phyloP scores from a whole-genome alignment of 2,888 invertebrate genomes.

The Drosophila kambysellisi region DNA sequence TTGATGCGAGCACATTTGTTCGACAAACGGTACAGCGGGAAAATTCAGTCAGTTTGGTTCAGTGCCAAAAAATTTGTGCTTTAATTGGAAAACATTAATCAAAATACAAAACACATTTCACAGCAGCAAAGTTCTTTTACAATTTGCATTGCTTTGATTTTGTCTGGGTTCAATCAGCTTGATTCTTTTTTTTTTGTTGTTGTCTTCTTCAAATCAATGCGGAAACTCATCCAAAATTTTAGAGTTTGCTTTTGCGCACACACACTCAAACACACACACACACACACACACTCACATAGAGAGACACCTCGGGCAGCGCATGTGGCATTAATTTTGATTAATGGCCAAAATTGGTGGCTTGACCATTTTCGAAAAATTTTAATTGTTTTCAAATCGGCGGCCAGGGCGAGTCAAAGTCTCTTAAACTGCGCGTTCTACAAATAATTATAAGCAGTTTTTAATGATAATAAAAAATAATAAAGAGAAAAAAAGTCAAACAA shows the following conservation, averaged over 20 bases:
- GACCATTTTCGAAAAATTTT: constrained; percentile 72
- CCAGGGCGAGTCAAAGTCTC: constrained; percentile 67
- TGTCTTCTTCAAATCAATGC: constrained; percentile 55
- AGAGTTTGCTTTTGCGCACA: constrained; percentile 18
- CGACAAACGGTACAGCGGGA: constrained; percentile 49
- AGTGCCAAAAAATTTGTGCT: constrained; percentile 68
- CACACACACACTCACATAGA: constrained; percentile 6
- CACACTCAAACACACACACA: constrained; percentile 18
- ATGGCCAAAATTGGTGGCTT: constrained; percentile 75
- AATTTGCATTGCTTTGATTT: constrained; percentile 62
- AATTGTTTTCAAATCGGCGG: constrained; percentile 78
- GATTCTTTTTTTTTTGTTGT: constrained; percentile 11
- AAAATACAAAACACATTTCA: constrained; percentile 51
- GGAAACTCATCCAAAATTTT: constrained; percentile 64
- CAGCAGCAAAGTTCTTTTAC: constrained; percentile 42
- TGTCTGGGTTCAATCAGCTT: constrained; percentile 30
- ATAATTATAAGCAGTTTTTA: constrained; percentile 80
- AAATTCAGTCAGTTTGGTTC: constrained; percentile 52
- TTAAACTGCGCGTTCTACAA: constrained; percentile 74
- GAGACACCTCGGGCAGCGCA: constrained; percentile 60
- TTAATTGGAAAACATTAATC: constrained; percentile 76
- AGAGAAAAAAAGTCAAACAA: constrained; percentile 65
- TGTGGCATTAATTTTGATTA: constrained; percentile 84
- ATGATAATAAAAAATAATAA: constrained; percentile 61
- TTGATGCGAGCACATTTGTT: constrained; percentile 67